Conservation (phyloP, 1,140 invertebrate genomes). For the Atta colombica region DNA sequence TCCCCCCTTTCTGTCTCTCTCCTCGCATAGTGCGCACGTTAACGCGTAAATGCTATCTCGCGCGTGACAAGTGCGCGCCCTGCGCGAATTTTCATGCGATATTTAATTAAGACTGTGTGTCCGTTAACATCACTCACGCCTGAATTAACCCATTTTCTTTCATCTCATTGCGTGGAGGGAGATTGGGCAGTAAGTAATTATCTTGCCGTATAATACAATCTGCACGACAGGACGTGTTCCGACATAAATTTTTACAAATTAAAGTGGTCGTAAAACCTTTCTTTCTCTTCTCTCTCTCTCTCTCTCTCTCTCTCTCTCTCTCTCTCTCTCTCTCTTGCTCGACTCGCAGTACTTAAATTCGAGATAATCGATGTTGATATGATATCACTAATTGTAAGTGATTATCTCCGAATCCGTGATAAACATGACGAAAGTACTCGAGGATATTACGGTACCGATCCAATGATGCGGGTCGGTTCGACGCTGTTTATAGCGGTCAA, state of each 20-base stretch:
- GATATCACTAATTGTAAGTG: constrained; percentile 8
- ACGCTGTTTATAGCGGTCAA: constrained; percentile 6
- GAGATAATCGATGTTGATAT: constrained; percentile 5
- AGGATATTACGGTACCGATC: not conserved
- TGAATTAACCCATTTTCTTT: constrained; percentile 51
- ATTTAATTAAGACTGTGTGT: constrained; percentile 30
- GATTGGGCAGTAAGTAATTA: constrained; percentile 60
- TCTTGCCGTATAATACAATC: constrained; percentile 17
- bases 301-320: no score
- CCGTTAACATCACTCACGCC: constrained; percentile 5
- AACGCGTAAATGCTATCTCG: constrained; percentile 45
- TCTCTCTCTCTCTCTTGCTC: not conserved
- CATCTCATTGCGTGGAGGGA: not conserved
- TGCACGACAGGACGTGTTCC: not conserved
- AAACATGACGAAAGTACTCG: constrained; percentile 23
- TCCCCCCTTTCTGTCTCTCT: not conserved
- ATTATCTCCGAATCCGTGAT: constrained; percentile 10
- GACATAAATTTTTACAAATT: constrained; percentile 44
- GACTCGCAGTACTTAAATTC: not conserved
- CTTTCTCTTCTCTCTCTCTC: not conserved
- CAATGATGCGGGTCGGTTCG: not conserved
- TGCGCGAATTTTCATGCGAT: constrained; percentile 37
- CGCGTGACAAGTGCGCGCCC: constrained; percentile 45
- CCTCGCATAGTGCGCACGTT: constrained; percentile 19
- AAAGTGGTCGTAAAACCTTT: constrained; percentile 21